A percentile compares a stretch with the other conserved stretches of the same genome.
Evolutionary conservation across 2,113 vertebrate genomes (phyloP).

Genomic region (Telmatochromis brachygnathus): DNA sequence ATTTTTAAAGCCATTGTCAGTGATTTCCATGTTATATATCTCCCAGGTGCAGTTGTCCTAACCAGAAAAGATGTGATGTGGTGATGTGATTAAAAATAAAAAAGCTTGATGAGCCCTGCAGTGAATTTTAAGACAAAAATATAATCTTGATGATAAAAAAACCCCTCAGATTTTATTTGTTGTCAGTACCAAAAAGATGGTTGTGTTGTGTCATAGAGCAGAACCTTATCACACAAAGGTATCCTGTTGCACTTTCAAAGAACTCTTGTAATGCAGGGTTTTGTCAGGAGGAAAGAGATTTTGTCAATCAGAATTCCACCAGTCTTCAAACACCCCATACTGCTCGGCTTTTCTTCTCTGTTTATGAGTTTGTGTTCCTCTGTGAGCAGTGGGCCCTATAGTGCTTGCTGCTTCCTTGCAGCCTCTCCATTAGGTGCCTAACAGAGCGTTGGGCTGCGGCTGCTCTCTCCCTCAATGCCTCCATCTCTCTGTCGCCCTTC

Average conservation of each 20-base stretch:
- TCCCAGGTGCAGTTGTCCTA: neutral
- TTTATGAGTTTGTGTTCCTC: constrained; percentile 46
- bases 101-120: neutral
- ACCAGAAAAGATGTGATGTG: neutral
- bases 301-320: constrained; percentile 5
- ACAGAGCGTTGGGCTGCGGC: constrained; percentile 65
- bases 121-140: neutral
- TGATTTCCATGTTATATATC: neutral
- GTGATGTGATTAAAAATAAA: neutral
- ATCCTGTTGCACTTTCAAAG: neutral
- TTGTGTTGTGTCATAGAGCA: neutral
- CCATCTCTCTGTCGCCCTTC: constrained; percentile 67
- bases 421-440: constrained; percentile 71
- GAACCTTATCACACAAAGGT: neutral
- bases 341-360: constrained; percentile 14
- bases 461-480: constrained; percentile 62
- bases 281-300: neutral
- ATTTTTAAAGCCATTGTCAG: neutral
- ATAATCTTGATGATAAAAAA: neutral
- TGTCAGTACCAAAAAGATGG: neutral
- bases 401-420: constrained; percentile 55
- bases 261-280: neutral
- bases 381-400: constrained; percentile 58
- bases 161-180: rapidly evolving
- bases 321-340: constrained; percentile 6